Evolutionary conservation across 2,113 vertebrate species (phyloP), one percentile per base, ranked within the genome.

Genomic region (Oceanites oceanicus): DNA sequence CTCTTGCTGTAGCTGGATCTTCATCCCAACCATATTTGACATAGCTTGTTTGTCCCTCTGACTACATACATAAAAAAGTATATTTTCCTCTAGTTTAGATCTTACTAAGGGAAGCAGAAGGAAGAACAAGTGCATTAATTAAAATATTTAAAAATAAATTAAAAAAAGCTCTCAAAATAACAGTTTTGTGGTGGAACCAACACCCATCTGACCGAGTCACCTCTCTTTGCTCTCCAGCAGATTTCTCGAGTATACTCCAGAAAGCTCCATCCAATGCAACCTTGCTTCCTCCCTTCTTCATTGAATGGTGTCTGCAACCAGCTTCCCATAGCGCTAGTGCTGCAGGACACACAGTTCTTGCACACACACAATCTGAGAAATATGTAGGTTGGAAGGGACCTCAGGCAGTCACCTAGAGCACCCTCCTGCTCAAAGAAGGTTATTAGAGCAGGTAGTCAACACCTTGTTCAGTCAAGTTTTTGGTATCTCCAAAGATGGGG

Each of bases 281-380:
- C 6, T 27, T 79, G 15, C 8, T 67, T 66, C 9, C 5, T 85
- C 26, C 9, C 14, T 49, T 55, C 42, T 45, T 55, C 26, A 23
- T 1, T 21, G n/a, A 62, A 50, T 32, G 22, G 25, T 50, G 38
- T 9, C 16, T 8, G 21, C 25, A 73, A 13, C 11, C 27, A 75
- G 7, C 13, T 71, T 86, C 27, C 16, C 10, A 18, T 2, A 7
- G 45, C 4, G 4, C 5, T 29, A 45, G 13, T 0, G 1, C 59
- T 89, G 34, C 38, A 89, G 61, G 32, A 67, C 10, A 25, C 22
- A 13, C 17, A 7, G 27, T 3, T n/a, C 36, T n/a, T n/a, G 6
- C 68, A 58, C 25, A 30, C 10, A 4, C 22, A 13, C 11, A 45
- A n/a, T 40, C 32, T 68, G 29, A 90, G 66, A 27, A 66, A 27